Evolutionary conservation across 2,113 vertebrate genomes (phyloP).

Genomic region (Trematocara nigrifrons): DNA sequence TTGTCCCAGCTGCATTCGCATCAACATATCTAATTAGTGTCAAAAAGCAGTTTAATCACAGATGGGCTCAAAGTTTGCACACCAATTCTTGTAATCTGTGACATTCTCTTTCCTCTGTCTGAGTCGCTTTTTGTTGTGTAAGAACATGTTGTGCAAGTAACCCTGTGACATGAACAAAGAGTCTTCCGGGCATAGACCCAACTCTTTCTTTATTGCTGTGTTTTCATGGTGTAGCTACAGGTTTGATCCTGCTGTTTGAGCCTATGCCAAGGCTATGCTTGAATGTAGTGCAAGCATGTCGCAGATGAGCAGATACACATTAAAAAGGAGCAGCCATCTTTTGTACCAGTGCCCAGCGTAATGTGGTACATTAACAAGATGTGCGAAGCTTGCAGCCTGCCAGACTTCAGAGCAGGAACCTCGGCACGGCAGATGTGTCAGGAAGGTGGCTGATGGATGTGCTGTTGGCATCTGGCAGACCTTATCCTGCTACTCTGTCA

Average conservation of each 20-base stretch:
- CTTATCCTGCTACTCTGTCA: slow-evolving; percentile 30
- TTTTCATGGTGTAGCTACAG: background rate
- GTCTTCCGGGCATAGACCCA: slow-evolving; percentile 36
- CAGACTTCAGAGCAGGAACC: slow-evolving; percentile 1
- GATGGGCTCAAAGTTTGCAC: slow-evolving; percentile 16
- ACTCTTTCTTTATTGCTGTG: background rate
- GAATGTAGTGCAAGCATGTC: background rate
- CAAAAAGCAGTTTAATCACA: slow-evolving; percentile 38
- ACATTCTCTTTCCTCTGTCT: background rate
- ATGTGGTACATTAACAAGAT: slow-evolving; percentile 18
- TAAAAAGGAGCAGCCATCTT: background rate
- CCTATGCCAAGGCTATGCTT: background rate
- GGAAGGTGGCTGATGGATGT: slow-evolving; percentile 28
- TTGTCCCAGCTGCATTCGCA: slow-evolving; percentile 19
- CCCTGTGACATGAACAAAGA: slow-evolving; percentile 25
- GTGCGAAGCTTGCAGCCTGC: background rate
- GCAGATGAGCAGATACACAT: background rate
- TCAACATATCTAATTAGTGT: slow-evolving; percentile 35
- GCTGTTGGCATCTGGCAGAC: slow-evolving; percentile 15
- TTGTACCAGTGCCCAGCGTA: background rate
- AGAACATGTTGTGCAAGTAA: slow-evolving; percentile 7
- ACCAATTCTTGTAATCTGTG: background rate
- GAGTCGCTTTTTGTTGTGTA: background rate
- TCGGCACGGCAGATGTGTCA: background rate
- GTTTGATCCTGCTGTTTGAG: slow-evolving; percentile 15